A percentile compares a stretch with the other conserved stretches of the same genome.
Conservation (phyloP, 37 sponge, comb jelly and placozoan species). For the Theonella swinhoei region DNA sequence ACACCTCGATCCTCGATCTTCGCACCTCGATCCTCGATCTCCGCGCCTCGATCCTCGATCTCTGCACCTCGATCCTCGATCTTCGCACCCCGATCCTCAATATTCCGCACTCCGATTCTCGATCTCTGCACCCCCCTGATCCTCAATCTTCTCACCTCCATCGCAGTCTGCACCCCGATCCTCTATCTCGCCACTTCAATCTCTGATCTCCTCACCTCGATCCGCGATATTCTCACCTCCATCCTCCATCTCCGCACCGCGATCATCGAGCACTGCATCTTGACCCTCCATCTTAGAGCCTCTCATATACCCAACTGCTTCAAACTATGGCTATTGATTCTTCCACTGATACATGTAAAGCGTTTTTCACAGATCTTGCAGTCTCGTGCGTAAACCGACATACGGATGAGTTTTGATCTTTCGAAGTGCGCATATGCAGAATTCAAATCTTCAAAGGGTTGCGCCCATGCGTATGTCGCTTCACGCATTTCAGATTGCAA, state of each 20-base stretch:
- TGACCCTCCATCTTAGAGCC: too few species aligned
- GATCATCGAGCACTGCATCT: background rate
- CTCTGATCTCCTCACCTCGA: background rate
- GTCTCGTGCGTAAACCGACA: too few species aligned
- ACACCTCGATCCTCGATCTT: background rate
- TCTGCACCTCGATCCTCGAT: background rate
- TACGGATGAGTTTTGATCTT: too few species aligned
- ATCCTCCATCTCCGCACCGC: background rate
- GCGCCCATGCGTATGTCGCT: too few species aligned
- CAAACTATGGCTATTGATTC: too few species aligned
- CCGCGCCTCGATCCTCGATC: background rate
- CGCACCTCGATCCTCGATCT: background rate
- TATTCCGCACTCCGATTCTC: background rate
- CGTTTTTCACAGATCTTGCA: too few species aligned
- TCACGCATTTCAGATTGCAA: too few species aligned
- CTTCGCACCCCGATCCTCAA: background rate
- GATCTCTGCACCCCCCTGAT: background rate
- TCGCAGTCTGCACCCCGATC: background rate
- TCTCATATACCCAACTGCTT: too few species aligned
- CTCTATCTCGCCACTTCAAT: background rate
- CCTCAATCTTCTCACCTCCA: background rate
- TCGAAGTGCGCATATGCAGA: too few species aligned
- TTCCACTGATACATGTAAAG: too few species aligned
- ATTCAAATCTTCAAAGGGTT: too few species aligned
- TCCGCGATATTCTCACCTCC: background rate